phyloP scores from a whole-genome alignment of 2,888 invertebrate species.

The Plusia festucae region DNA sequence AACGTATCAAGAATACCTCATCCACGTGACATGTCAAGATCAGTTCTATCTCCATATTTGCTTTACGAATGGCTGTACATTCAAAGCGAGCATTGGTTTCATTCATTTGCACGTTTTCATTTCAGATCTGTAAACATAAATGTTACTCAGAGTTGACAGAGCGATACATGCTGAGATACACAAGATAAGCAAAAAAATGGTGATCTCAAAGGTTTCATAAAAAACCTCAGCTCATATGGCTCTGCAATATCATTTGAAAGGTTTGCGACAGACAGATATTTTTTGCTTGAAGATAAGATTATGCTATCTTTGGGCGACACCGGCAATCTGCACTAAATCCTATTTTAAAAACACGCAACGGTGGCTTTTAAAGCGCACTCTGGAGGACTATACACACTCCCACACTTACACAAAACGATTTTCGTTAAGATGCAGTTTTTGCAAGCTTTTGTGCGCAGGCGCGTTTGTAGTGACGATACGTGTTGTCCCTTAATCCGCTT shows the following conservation, averaged over 20 bases:
- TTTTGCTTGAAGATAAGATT: constrained; percentile 82
- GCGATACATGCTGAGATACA: constrained; percentile 49
- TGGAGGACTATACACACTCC: constrained; percentile 77
- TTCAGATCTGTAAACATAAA: constrained; percentile 60
- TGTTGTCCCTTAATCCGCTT: constrained; percentile 80
- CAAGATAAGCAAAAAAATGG: constrained; percentile 53
- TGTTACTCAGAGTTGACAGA: constrained; percentile 51
- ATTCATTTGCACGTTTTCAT: constrained; percentile 69
- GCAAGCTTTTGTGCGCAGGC: constrained; percentile 71
- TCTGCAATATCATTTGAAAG: constrained; percentile 79
- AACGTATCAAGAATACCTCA: constrained; percentile 65
- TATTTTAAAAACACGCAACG: constrained; percentile 85
- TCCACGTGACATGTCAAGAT: constrained; percentile 60
- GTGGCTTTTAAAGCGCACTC: constrained; percentile 81
- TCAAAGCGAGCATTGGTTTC: constrained; percentile 63
- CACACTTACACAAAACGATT: constrained; percentile 81
- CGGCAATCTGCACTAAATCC: constrained; percentile 83
- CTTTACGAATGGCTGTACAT: constrained; percentile 66
- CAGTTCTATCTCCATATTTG: constrained; percentile 69
- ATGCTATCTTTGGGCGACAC: constrained; percentile 70
- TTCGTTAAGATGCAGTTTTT: constrained; percentile 75
- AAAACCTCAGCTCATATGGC: constrained; percentile 70
- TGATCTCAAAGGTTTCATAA: constrained; percentile 57
- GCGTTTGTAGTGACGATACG: constrained; percentile 69
- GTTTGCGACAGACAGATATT: constrained; percentile 71